Evolutionary conservation across 1,140 invertebrate species (phyloP).

Genomic region (Nylanderia fulva): DNA sequence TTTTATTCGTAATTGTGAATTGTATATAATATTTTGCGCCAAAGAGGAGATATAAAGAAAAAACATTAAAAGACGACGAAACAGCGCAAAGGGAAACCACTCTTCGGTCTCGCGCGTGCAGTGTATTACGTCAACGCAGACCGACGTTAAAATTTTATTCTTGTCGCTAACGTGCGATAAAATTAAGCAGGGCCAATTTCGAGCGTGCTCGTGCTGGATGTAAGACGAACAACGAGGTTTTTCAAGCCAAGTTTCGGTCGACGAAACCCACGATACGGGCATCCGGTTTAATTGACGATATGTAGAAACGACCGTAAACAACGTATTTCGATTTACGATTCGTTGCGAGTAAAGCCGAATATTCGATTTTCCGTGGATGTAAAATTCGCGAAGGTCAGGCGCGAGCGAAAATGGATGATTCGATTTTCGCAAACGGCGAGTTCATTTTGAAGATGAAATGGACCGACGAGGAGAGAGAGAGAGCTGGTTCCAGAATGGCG

Average conservation of each 20-base stretch:
- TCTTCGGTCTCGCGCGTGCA: not conserved
- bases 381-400: constrained; percentile 17
- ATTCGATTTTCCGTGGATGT: constrained; percentile 32
- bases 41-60: constrained; percentile 10
- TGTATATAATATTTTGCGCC: not conserved
- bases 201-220: not conserved
- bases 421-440: not conserved
- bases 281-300: constrained; percentile 16
- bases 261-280: constrained; percentile 15
- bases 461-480: constrained; percentile 37
- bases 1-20: not conserved
- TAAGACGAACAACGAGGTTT: not conserved
- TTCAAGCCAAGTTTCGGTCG: constrained; percentile 11
- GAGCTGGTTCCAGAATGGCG: constrained; percentile 1
- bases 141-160: constrained; percentile 25
- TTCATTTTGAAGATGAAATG: constrained; percentile 58
- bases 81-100: constrained; percentile 2
- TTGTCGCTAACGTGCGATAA: constrained; percentile 26
- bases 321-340: not conserved
- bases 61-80: not conserved
- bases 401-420: not conserved
- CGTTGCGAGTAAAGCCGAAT: constrained; percentile 3
- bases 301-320: constrained; percentile 18
- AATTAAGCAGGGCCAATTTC: constrained; percentile 31
- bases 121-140: not conserved